These are phyloP conservation scores for Anhinga anhinga DNA, from an alignment of 2,113 vertebrate genomes.

Conservation along the genomic window DNA sequence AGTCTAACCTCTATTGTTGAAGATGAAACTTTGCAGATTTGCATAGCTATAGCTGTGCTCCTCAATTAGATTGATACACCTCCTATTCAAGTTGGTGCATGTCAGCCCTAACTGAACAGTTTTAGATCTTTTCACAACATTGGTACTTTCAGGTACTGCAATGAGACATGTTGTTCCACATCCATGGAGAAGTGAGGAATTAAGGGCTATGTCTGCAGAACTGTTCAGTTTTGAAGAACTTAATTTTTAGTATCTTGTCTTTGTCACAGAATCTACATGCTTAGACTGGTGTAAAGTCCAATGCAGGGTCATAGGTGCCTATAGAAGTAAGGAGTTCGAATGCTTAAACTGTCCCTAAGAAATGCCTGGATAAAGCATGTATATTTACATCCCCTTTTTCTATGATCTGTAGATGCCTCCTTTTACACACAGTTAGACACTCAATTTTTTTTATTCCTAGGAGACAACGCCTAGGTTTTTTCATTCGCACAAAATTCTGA, in stretches of 20 bases:
- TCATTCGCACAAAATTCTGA: background rate
- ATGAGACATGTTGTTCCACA: background rate
- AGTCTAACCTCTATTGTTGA: background rate
- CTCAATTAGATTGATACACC: background rate
- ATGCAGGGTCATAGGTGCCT: background rate
- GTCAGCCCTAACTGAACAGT: background rate
- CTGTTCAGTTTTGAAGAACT: background rate
- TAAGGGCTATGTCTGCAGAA: background rate
- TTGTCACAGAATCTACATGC: background rate
- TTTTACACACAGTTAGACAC: background rate
- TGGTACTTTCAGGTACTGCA: background rate
- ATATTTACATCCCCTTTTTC: background rate
- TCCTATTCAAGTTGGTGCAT: background rate
- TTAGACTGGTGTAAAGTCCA: background rate
- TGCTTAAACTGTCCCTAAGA: background rate
- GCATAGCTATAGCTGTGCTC: background rate
- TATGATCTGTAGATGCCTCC: background rate
- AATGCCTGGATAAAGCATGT: background rate
- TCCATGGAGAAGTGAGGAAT: background rate
- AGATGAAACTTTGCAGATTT: background rate
- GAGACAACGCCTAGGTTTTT: background rate
- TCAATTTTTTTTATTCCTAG: background rate
- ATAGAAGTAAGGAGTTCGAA: background rate
- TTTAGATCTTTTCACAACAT: background rate
- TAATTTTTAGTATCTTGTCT: background rate